Conservation (phyloP, 2,797 vertebrate genomes). For the Sphaeramia orbicularis region DNA sequence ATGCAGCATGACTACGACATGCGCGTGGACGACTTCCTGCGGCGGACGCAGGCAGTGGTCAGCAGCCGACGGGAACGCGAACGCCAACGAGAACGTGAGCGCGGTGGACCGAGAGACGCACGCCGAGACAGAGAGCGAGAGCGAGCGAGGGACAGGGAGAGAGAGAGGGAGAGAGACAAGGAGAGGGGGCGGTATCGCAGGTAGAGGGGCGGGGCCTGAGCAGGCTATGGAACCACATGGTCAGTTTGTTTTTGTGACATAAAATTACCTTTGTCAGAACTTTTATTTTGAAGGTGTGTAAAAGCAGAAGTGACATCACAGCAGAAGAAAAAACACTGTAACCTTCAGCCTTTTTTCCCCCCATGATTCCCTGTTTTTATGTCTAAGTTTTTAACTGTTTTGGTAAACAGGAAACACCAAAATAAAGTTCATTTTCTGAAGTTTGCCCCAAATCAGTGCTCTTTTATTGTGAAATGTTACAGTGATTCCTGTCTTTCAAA, state of each 20-base stretch:
- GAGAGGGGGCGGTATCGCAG: slow-evolving; percentile 95
- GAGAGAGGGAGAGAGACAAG: slow-evolving; percentile 90
- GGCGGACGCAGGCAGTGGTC: slow-evolving; percentile 96
- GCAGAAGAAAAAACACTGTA: not conserved
- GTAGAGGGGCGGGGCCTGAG: slow-evolving; percentile 63
- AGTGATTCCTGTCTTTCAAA: slow-evolving; percentile 25
- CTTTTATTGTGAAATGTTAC: slow-evolving; percentile 45
- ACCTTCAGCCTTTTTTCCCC: not conserved
- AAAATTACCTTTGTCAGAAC: slow-evolving; percentile 5
- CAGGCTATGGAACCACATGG: slow-evolving; percentile 6
- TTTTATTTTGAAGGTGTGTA: slow-evolving; percentile 23
- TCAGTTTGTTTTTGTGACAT: not conserved
- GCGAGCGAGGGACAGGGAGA: slow-evolving; percentile 89
- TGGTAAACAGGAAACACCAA: too few relatives aligned
- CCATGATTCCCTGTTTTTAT: slow-evolving; percentile 24
- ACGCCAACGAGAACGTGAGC: slow-evolving; percentile 89
- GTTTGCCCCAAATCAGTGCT: not conserved
- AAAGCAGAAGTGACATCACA: slow-evolving; percentile 34
- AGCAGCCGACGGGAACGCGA: slow-evolving; percentile 92
- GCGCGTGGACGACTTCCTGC: slow-evolving; percentile 97
- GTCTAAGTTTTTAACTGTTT: too few relatives aligned
- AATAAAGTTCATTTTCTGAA: not conserved
- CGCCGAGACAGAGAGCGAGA: slow-evolving; percentile 81
- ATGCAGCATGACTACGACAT: slow-evolving; percentile 97
- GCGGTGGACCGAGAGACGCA: slow-evolving; percentile 76